Percentiles rank a stretch among this genome's conserved stretches.
These are phyloP conservation scores for Stigmatopora argus DNA, from an alignment of 2,113 vertebrate species.

Conservation along the genomic window DNA sequence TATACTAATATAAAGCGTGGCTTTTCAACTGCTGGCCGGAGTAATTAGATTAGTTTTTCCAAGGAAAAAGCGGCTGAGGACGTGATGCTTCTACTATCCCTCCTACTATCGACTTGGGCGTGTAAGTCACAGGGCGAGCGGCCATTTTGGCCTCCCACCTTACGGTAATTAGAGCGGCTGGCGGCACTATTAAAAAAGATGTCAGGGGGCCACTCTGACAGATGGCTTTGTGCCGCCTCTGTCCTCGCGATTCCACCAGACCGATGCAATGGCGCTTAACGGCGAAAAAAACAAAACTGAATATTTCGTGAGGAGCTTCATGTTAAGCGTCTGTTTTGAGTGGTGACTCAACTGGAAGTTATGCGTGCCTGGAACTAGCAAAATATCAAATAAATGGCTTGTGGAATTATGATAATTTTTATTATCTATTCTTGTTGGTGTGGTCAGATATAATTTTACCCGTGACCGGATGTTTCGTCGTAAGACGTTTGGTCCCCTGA, in stretches of 20 bases:
- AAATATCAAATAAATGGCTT: neutral
- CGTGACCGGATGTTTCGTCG: too few relatives aligned
- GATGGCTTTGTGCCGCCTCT: conserved; percentile 1
- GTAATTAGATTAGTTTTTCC: neutral
- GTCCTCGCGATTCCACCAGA: neutral
- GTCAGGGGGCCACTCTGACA: neutral
- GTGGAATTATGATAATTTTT: too few relatives aligned
- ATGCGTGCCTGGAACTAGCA: neutral
- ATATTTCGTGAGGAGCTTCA: neutral
- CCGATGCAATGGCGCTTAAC: neutral
- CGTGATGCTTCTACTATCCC: neutral
- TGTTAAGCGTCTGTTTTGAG: neutral
- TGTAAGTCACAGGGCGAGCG: conserved; percentile 2
- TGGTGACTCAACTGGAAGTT: neutral
- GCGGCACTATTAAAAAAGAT: conserved; percentile 6
- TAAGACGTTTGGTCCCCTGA: too few relatives aligned
- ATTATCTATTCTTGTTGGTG: too few relatives aligned
- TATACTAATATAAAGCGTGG: too few relatives aligned
- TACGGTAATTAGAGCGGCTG: conserved; percentile 1
- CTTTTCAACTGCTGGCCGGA: neutral
- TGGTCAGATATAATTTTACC: too few relatives aligned
- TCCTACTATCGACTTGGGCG: neutral
- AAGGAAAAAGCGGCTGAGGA: too few relatives aligned
- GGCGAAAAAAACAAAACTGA: neutral
- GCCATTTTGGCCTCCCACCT: conserved; percentile 4